Base-by-base conservation (phyloP, 2,797 vertebrate species). In the Pseudopleuronectes americanus region DNA sequence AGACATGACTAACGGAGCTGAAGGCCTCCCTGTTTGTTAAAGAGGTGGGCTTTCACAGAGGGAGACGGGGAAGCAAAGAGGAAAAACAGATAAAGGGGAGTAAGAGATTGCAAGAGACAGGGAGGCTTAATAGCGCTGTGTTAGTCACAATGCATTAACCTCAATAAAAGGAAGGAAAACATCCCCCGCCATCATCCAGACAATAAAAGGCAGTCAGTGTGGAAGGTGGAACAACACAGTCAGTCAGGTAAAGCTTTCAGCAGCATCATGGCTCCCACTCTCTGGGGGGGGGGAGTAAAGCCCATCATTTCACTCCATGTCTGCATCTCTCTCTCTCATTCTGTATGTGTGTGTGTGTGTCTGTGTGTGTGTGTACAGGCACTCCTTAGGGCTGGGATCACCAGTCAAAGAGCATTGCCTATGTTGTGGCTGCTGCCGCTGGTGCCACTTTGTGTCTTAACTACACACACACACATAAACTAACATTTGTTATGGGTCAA, bases 131-230 rank as follows among this genome's bases (percentile, higher is more conserved):
- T 67, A 73, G 76, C 38, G 53, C 76, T 68, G 76, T 76, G 74
- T 83, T 81, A 82, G 86, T 89, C 80, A 75, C 68, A 87, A 79
- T 61, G 79, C 80, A 87, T 90, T 89, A 85, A 89, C 81, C 82
- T 88, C 83, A 83, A 89, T 78, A 83, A 80, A 88, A 72, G 65
- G 62, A 80, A 80, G 62, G 64, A 78, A 84, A 79, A 58, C 55
- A 47, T 8, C 0, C 70, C 62, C 23, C 55, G 57, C 16, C 63
- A 68, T 76, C 74, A 86, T 53, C 17, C 74, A 72, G 66, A 82
- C 83, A 73, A 77, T 79, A 79, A 84, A 86, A 82, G 70, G 48
- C 73, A 59, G 73, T 58, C 59, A 41, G 74, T 64, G 83, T 58
- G 64, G 65, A 65, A 24, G 61, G 59, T 55, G 78, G 66, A 77